Evolutionary conservation across 2,888 invertebrate species (phyloP), one percentile per base, ranked within the genome.

Genomic region (Ceramica pisi): DNA sequence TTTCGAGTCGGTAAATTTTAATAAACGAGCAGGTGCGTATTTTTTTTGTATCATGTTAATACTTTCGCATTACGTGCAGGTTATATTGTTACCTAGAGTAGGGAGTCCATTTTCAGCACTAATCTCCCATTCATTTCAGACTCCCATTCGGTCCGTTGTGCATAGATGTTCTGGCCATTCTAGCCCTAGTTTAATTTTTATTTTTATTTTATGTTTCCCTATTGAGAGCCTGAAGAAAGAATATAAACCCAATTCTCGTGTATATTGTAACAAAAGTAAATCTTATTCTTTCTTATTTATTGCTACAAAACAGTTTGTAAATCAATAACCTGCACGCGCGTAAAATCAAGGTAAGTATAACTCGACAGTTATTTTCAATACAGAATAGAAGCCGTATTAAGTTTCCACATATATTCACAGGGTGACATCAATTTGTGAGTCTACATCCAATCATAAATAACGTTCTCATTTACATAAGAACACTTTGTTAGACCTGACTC

Each of bases 391-490:
- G 69, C 78, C 72, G 68, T 80, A 70, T 76, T 81, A 94, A 94
- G 89, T 94, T 94, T 91, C 81, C 89, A 87, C 92, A 92, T 94
- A 94, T 91, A 89, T 93, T 90, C 88, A 79, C 80, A 81, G 83
- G 80, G 87, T 89, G 91, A 91, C 92, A 92, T 91, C 91, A 93
- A 94, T 95, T 94, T 93, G 91, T 88, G 71, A 75, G 87, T 87
- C 83, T 77, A 82, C 87, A 84, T 84, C 86, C 87, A 89, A 89
- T 91, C 90, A 91, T 95, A 95, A 95, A 95, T 95, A 95, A 92
- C 92, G 84, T 78, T 88, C 93, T 93, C 90, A 95, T 95, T 94
- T 95, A 94, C 95, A 95, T 95, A 94, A 91, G 89, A 89, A 90
- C 90, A 92, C 92, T 92, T 93, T 93, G 93, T 93, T 91, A 91